These are phyloP conservation scores for Cosmia trapezina DNA, from an alignment of 2,888 invertebrate genomes.

Conservation along the genomic window DNA sequence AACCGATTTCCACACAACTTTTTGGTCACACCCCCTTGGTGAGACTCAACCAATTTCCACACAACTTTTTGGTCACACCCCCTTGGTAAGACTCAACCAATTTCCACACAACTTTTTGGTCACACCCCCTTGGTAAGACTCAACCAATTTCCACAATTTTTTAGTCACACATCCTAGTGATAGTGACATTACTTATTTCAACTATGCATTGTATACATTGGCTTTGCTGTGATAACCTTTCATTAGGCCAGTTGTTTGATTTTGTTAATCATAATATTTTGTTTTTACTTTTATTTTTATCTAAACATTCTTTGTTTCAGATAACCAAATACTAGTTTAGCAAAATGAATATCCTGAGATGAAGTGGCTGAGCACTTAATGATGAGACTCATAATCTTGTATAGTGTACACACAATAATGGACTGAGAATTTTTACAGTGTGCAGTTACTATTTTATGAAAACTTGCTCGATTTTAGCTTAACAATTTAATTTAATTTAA, in stretches of 20 bases:
- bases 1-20: too few species aligned
- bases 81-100: too few species aligned
- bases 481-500: constrained; percentile 1
- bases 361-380: constrained; percentile 27
- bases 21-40: too few species aligned
- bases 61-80: too few species aligned
- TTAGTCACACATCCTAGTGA: too few species aligned
- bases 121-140: too few species aligned
- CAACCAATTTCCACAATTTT: too few species aligned
- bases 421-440: constrained; percentile 32
- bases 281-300: background rate
- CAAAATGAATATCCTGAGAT: constrained; percentile 26
- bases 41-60: too few species aligned
- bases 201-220: background rate
- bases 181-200: too few species aligned
- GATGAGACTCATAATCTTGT: constrained; percentile 24
- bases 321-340: constrained; percentile 63
- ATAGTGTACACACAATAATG: constrained; percentile 52
- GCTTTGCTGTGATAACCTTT: background rate
- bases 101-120: too few species aligned
- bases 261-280: fast-evolving
- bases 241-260: background rate
- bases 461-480: constrained; percentile 13
- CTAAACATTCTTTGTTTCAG: constrained; percentile 67
- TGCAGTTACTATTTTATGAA: constrained; percentile 29